These are phyloP conservation scores for Bos taurus DNA, from an alignment of 2,113 vertebrate genomes.

Conservation along the genomic window ARS-UCD2.0 NC_037350.1:27937501-27938000, in stretches of 20 bases:
- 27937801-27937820: background rate
- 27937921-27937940: background rate
- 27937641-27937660: background rate
- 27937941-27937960: background rate
- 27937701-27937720: background rate
- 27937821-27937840: background rate
- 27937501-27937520: rapidly evolving
- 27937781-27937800: background rate
- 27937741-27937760: background rate
- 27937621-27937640: background rate
- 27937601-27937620: background rate
- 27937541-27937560: background rate
- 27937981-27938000: background rate
- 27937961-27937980: background rate
- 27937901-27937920: background rate
- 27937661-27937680: background rate
- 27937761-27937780: background rate
- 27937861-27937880: background rate
- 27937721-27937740: background rate
- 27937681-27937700: background rate
- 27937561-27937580: background rate
- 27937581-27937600: rapidly evolving
- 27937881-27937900: background rate
- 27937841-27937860: background rate
- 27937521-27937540: background rate